Conservation (phyloP, 1,140 invertebrate species). For the Melitaea cinxia region DNA sequence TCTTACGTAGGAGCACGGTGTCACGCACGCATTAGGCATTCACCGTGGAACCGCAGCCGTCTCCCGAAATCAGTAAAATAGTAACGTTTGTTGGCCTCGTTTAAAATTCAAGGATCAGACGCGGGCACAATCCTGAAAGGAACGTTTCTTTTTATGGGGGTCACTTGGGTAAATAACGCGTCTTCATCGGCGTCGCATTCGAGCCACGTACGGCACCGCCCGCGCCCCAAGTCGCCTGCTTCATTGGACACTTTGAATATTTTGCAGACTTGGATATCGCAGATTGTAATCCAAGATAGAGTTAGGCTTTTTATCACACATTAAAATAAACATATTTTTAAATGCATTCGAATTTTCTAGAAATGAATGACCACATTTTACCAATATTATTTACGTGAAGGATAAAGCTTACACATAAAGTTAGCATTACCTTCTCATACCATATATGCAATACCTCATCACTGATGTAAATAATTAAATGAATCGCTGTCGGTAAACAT, state of each 20-base stretch:
- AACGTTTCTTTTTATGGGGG: conserved; percentile 64
- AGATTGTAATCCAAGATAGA: conserved; percentile 5
- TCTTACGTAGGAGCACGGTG: not conserved
- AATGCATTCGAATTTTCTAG: not conserved
- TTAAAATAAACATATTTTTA: not conserved
- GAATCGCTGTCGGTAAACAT: too few relatives aligned
- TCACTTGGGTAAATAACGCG: conserved; percentile 68
- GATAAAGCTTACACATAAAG: too few relatives aligned
- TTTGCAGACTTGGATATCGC: conserved; percentile 19
- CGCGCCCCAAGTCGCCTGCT: conserved; percentile 10
- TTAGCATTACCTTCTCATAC: too few relatives aligned
- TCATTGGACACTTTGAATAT: conserved; percentile 37
- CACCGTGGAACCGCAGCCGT: conserved; percentile 35
- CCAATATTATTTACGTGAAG: too few relatives aligned
- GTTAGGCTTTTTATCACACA: not conserved
- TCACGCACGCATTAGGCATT: conserved; percentile 51
- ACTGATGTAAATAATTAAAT: too few relatives aligned
- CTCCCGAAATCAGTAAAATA: conserved; percentile 61
- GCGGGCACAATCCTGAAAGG: conserved; percentile 57
- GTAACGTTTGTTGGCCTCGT: conserved; percentile 51
- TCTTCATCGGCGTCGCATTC: conserved; percentile 51
- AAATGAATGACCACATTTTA: too few relatives aligned
- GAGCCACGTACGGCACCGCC: conserved; percentile 44
- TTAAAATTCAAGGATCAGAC: conserved; percentile 69
- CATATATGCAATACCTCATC: too few relatives aligned